Evolutionary conservation across 2,888 invertebrate species (phyloP).

Genomic region (Baronia brevicornis): DNA sequence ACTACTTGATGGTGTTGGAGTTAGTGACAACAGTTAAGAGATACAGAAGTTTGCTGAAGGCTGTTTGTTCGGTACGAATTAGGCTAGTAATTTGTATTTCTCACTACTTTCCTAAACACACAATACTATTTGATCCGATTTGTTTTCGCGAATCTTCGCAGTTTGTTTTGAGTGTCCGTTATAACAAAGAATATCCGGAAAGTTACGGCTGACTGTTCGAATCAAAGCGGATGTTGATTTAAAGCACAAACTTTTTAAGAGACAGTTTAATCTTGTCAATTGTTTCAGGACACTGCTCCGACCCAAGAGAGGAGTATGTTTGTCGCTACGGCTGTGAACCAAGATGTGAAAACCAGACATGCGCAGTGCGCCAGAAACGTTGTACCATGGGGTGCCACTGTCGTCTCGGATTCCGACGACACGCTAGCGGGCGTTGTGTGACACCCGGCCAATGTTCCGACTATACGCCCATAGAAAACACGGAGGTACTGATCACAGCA

Average conservation of each 20-base stretch:
- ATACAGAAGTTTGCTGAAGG: too few relatives aligned
- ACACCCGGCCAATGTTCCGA: constrained; percentile 17
- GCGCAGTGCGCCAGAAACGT: constrained; percentile 27
- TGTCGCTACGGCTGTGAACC: constrained; percentile 52
- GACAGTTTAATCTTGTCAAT: constrained; percentile 3
- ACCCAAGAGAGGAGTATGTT: constrained; percentile 41
- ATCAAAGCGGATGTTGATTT: too few relatives aligned
- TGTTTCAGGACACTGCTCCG: constrained; percentile 39
- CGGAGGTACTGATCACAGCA: neutral
- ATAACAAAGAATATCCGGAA: too few relatives aligned
- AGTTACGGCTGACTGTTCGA: too few relatives aligned
- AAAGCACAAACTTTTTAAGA: neutral
- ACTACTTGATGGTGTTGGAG: too few relatives aligned
- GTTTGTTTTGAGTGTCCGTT: too few relatives aligned
- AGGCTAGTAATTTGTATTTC: too few relatives aligned
- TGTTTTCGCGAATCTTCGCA: too few relatives aligned
- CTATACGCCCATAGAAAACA: neutral
- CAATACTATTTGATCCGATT: too few relatives aligned
- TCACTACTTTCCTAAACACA: too few relatives aligned
- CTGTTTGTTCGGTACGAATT: too few relatives aligned
- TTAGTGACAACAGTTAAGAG: too few relatives aligned
- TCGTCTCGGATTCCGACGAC: constrained; percentile 33
- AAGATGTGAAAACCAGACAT: constrained; percentile 28
- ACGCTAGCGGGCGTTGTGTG: constrained; percentile 28
- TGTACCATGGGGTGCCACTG: constrained; percentile 50